Evolutionary conservation across 2,113 vertebrate species (phyloP), one percentile per base, ranked within the genome.

Genomic region (Salvelinus namaycush): DNA sequence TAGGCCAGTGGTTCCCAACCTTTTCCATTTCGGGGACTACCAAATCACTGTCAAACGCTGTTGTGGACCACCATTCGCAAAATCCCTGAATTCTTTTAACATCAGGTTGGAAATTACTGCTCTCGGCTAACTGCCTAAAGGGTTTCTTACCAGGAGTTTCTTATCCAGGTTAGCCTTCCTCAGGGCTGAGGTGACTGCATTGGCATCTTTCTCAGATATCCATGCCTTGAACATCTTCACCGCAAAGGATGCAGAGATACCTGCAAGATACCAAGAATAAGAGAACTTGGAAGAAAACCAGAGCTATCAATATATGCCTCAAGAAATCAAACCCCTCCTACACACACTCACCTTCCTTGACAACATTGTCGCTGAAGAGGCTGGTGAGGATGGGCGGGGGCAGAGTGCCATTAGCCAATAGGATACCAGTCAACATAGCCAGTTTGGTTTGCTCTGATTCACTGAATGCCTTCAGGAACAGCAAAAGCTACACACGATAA

Each of bases 181-280:
- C 86, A 97, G 91, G 79, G 95, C 94, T 29, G 96, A 96, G 76
- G 96, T 97, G 77, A 97, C 96, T 51, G 96, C 94, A 86, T 94
- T 96, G 81, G 95, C 94, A 79, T 97, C 96, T 89, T 96, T 97
- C 87, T 97, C 96, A 76, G 96, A 91, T 88, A 97, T 97, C 96
- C 96, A 97, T 20, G 96, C 94, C 92, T 97, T 97, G 87, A 97
- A 97, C 93, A 97, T 94, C 85, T 97, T 97, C 74, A 97, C 96
- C 68, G 96, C 95, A 0, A 97, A 97, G 14, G 94, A 95, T 51
- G 95, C 95, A 57, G 96, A 95, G 82, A 97, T 97, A 74, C 96
- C 96, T 97, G 81, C 81, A 79, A 9, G 48, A 74, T 44, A 68
- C 11, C 44, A 72, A 14, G 2, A 77, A 54, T 49, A 20, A 66